Percentiles rank a stretch among this genome's conserved stretches.
Conservation (phyloP, 1,140 invertebrate genomes). For the Conopomorpha cramerella region DNA sequence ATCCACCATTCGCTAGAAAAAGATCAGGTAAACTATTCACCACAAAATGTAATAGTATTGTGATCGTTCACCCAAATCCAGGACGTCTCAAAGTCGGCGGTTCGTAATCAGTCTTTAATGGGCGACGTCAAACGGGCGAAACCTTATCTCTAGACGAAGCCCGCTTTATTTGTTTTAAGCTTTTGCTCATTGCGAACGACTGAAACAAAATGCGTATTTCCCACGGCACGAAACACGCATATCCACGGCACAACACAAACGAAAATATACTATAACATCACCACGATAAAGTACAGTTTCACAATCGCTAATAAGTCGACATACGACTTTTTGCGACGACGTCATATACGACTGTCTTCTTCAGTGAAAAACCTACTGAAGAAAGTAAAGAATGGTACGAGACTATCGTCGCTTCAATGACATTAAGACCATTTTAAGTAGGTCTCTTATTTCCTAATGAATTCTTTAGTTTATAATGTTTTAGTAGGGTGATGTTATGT, state of each 20-base stretch:
- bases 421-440: no score
- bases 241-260: conserved; percentile 2
- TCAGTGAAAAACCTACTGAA: conserved; percentile 48
- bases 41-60: no score
- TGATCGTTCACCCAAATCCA: no score
- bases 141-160: conserved; percentile 35
- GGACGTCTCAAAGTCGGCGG: neutral
- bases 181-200: conserved; percentile 47
- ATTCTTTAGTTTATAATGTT: no score
- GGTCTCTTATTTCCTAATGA: no score
- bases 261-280: conserved; percentile 6
- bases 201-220: conserved; percentile 36
- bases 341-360: conserved; percentile 31
- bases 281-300: conserved; percentile 13
- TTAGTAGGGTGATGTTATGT: no score
- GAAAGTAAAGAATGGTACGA: conserved; percentile 55
- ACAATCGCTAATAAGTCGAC: no score
- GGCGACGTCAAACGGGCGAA: conserved; percentile 17
- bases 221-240: conserved; percentile 15
- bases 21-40: no score
- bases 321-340: neutral
- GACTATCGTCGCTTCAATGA: no score
- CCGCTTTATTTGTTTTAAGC: conserved; percentile 56
- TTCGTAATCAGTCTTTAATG: conserved; percentile 6
- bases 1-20: neutral